Evolutionary conservation across 2,888 invertebrate genomes (phyloP).

Genomic region (Caenorhabditis uteleia): DNA sequence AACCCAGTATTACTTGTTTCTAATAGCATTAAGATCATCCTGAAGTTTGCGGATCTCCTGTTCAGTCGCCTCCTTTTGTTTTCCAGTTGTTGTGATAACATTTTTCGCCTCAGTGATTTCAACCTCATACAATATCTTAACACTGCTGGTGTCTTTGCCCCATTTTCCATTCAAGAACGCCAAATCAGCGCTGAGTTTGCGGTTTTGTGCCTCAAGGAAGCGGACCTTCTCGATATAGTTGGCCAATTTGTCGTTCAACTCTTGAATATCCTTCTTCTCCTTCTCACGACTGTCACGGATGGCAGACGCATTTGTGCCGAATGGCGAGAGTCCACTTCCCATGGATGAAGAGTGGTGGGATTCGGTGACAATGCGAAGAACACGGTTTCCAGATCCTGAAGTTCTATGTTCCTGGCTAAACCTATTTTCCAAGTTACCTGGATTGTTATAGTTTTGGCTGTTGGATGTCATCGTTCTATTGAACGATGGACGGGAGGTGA

Average conservation of each 20-base stretch:
- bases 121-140: slow-evolving; percentile 56
- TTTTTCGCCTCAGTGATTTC: slow-evolving; percentile 58
- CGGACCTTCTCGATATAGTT: slow-evolving; percentile 73
- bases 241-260: slow-evolving; percentile 73
- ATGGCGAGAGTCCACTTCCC: slow-evolving; percentile 46
- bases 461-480: slow-evolving; percentile 46
- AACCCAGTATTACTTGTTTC: slow-evolving; percentile 60
- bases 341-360: slow-evolving; percentile 45
- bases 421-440: slow-evolving; percentile 25
- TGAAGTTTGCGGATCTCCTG: slow-evolving; percentile 53
- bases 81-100: slow-evolving; percentile 46
- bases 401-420: too few species aligned
- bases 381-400: slow-evolving; percentile 55
- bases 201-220: slow-evolving; percentile 70
- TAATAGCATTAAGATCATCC: slow-evolving; percentile 51
- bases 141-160: slow-evolving; percentile 67
- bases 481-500: slow-evolving; percentile 58
- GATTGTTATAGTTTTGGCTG: slow-evolving; percentile 41
- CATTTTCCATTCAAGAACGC: slow-evolving; percentile 63
- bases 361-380: slow-evolving; percentile 69
- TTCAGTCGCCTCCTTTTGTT: slow-evolving; percentile 46
- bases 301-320: slow-evolving; percentile 69
- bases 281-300: slow-evolving; percentile 71
- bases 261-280: slow-evolving; percentile 74
- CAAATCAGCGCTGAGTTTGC: slow-evolving; percentile 69